Base-by-base conservation (phyloP, 2,797 vertebrate genomes). In the Calcarius lapponicus region DNA sequence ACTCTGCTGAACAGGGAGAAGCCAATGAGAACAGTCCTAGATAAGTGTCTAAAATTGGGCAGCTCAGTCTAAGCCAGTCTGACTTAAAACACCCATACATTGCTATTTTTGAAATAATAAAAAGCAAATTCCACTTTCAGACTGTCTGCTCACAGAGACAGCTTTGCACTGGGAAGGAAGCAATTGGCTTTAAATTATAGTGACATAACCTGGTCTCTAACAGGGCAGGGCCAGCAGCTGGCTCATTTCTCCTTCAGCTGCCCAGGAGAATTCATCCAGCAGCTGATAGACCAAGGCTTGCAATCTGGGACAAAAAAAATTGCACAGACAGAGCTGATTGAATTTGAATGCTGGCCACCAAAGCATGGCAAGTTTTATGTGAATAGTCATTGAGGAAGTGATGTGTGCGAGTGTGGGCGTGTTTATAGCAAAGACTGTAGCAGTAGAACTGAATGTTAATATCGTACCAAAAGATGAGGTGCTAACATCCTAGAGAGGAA, bases 161-260 rank as follows among this genome's bases (percentile, higher is more conserved):
- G 25, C 38, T 85, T 93, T 53, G 50, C 25, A 60, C 32, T 43
- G 36, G 61, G 62, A 95, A 97, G 60, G 73, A 94, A 83, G 66
- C 61, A 90, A 88, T 32, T 93, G 34, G 78, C 61, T 93, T 90
- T 54, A 42, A 83, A 71, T 93, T 89, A 58, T 16, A 91, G 31
- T 8, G 42, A 95, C 95, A 95, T 88, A 95, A 85, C 60, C 58
- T 79, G 67, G 56, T 79, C 40, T 56, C 36, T 60, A 79, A 45
- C 15, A 58, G 31, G 62, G 16, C 31, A 85, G 40, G 54, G 36
- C 61, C 65, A 92, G 69, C 26, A 94, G 31, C 86, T 93, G 83
- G 76, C 45, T 93, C 38, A 80, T 96, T 97, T 94, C 76, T 86
- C 54, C 67, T 93, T 93, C 80, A 92, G 51, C 48, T 83, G 29